Evolutionary conservation across 2,888 invertebrate species (phyloP).

Genomic region (Horisme vitalbata): DNA sequence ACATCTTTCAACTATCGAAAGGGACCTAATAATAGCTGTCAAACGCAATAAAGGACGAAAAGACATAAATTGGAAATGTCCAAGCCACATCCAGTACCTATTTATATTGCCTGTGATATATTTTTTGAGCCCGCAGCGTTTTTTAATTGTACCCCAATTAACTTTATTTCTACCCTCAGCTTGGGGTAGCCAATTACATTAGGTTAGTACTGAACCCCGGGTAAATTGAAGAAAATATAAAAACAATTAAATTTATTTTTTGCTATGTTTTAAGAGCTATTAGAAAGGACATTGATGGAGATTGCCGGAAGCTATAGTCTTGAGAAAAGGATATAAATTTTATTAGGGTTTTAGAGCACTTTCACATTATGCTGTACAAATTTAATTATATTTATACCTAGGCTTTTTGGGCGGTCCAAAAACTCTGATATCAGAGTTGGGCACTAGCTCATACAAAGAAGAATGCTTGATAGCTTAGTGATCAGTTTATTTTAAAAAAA

Average conservation of each 20-base stretch:
- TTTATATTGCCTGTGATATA: slow-evolving; percentile 43
- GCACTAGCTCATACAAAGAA: too few relatives aligned
- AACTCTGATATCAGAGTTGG: too few relatives aligned
- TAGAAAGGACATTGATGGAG: slow-evolving; percentile 29
- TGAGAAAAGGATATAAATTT: slow-evolving; percentile 13
- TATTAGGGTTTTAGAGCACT: not conserved
- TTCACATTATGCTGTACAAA: too few relatives aligned
- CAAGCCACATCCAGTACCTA: slow-evolving; percentile 42
- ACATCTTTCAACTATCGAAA: slow-evolving; percentile 29
- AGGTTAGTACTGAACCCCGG: slow-evolving; percentile 42
- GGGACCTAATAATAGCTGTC: slow-evolving; percentile 34
- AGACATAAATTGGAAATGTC: slow-evolving; percentile 28
- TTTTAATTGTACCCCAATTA: slow-evolving; percentile 72
- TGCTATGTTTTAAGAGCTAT: slow-evolving; percentile 29
- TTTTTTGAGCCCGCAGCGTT: slow-evolving; percentile 56
- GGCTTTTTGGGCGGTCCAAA: too few relatives aligned
- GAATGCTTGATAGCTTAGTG: too few relatives aligned
- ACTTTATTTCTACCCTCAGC: slow-evolving; percentile 57
- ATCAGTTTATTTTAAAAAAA: too few relatives aligned
- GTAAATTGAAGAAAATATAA: slow-evolving; percentile 45
- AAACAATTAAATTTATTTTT: slow-evolving; percentile 45
- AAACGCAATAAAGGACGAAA: slow-evolving; percentile 27
- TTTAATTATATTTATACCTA: too few relatives aligned
- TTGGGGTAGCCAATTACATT: slow-evolving; percentile 60
- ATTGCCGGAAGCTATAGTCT: slow-evolving; percentile 23